Conservation (phyloP, 2,797 vertebrate genomes). For the Melanotaenia parkinsoni region DNA sequence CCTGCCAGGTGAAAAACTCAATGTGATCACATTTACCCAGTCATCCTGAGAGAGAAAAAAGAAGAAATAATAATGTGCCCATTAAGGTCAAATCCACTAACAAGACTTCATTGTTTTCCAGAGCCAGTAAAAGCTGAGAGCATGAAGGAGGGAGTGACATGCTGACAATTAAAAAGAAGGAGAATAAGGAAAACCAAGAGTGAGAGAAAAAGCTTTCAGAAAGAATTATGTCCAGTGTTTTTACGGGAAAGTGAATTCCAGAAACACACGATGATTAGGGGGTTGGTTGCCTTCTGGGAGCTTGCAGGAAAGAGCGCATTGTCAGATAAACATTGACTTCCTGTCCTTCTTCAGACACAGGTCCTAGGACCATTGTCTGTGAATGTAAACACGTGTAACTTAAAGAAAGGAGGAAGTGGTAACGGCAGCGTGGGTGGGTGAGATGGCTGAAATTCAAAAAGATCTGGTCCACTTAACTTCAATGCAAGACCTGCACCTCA, state of each 20-base stretch:
- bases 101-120: constrained; percentile 66
- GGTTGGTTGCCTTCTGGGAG: constrained; percentile 43
- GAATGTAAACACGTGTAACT: constrained; percentile 26
- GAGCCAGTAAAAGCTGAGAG: constrained; percentile 45
- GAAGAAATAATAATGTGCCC: constrained; percentile 16
- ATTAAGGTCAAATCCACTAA: constrained; percentile 52
- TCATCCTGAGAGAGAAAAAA: constrained; percentile 39
- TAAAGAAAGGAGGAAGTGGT: constrained; percentile 25
- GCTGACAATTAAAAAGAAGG: constrained; percentile 26
- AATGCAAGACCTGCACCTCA: constrained; percentile 39
- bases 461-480: constrained; percentile 55
- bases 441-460: constrained; percentile 62
- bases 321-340: constrained; percentile 86
- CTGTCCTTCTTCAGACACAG: constrained; percentile 70
- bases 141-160: constrained; percentile 27
- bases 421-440: constrained; percentile 57
- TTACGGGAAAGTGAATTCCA: constrained; percentile 43
- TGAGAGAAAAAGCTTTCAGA: constrained; percentile 45
- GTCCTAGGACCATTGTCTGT: constrained; percentile 54
- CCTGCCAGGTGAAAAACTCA: constrained; percentile 49
- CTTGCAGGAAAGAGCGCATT: constrained; percentile 83
- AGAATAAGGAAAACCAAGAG: constrained; percentile 34
- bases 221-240: constrained; percentile 39
- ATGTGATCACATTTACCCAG: constrained; percentile 46
- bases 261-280: constrained; percentile 48